Evolutionary conservation across 2,888 invertebrate species (phyloP), one percentile per base, ranked within the genome.

Genomic region (Microplitis deprimator): DNA sequence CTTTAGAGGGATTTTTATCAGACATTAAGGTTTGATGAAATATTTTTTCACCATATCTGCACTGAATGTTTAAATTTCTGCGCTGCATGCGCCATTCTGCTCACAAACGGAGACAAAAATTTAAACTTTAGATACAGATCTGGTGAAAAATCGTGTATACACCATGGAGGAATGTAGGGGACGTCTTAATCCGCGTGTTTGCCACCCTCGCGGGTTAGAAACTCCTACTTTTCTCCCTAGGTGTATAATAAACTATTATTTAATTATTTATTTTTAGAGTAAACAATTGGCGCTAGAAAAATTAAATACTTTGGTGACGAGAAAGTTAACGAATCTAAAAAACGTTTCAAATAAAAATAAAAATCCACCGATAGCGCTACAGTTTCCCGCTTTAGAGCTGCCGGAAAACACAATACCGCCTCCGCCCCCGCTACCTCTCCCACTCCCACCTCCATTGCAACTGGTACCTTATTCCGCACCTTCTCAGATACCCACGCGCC

Each of bases 281-380:
- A 88, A 87, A 76, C 83, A 87, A 75, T 64, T 84, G 8, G 87
- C 86, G 2, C 67, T 87, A 41, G 84, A 87, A 69, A 82, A 85
- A 77, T 81, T 87, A 68, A 81, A 79, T 65, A 79, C 81, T 61
- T 72, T 88, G 20, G 81, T 84, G 64, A 79, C 84, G n/a, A 83
- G 83, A 73, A 84, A 83, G 76, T 77, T 86, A 38, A 79, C 72
- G 29, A 68, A 79, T 65, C 67, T 81, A 3, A 77, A 77, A 68
- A 72, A 29, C 40, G 61, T 64, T 6, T 39, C 62, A n/a, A 81
- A 76, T 3, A 41, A 68, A 71, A 29, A 20, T 13, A 13, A 20
- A 61, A 3, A 39, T 8, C 17, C 29, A 60, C 39, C 59, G 8
- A 80, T 81, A 69, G 78, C 80, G 20, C 50, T 79, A 16, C 79